phyloP scores from a whole-genome alignment of 2,797 vertebrate genomes.

The Pipistrellus pygmaeus region DNA sequence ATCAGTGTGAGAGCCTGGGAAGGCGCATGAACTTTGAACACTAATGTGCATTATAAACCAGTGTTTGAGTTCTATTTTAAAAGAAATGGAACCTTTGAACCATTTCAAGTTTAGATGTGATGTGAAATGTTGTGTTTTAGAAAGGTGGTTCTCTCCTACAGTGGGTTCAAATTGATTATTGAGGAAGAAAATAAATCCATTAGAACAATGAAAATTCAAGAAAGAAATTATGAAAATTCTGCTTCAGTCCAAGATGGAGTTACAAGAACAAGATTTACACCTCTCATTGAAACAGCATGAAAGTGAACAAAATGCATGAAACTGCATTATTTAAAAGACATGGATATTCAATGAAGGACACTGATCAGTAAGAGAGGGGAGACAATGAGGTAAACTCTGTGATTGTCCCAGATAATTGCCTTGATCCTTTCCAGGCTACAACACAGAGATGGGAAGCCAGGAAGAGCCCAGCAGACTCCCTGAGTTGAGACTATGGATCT shows the following conservation, averaged over 20 bases:
- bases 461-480: background rate
- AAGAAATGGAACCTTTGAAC: background rate
- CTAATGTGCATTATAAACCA: background rate
- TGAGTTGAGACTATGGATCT: background rate
- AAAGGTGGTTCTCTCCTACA: background rate
- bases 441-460: accelerated
- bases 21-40: background rate
- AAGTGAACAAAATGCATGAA: background rate
- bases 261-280: background rate
- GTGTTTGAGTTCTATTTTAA: background rate
- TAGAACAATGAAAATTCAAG: background rate
- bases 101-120: background rate
- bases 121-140: background rate
- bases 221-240: background rate
- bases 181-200: background rate
- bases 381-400: background rate
- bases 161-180: background rate
- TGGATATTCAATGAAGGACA: background rate
- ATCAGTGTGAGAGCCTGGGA: background rate
- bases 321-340: background rate
- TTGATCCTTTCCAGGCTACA: background rate
- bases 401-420: background rate
- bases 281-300: background rate
- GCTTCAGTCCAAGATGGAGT: background rate
- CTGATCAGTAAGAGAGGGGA: background rate